Evolutionary conservation across 2,888 invertebrate genomes (phyloP).

Genomic region (Epistrophella euchroma): DNA sequence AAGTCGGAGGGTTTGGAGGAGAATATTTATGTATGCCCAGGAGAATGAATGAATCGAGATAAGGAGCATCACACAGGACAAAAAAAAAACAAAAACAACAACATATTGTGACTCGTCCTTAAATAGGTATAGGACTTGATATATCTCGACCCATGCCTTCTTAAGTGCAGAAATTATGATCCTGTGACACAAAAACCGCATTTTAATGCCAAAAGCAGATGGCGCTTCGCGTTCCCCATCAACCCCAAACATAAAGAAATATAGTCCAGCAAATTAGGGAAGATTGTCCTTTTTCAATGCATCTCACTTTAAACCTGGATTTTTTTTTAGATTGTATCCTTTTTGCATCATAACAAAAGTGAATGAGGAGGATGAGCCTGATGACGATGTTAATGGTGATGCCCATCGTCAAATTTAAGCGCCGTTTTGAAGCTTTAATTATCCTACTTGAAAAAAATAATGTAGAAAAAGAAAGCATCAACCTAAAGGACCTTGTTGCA

Average conservation of each 20-base stretch:
- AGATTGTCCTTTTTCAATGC: conserved; percentile 54
- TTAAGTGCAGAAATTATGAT: conserved; percentile 50
- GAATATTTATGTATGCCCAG: background rate
- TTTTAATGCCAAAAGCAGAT: conserved; percentile 45
- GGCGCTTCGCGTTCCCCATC: background rate
- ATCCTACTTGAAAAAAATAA: conserved; percentile 50
- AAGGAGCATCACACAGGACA: conserved; percentile 20
- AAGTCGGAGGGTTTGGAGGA: background rate
- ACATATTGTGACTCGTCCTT: conserved; percentile 31
- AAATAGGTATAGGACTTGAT: background rate
- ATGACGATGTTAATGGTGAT: conserved; percentile 63
- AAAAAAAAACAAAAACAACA: conserved; percentile 26
- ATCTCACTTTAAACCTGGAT: conserved; percentile 31
- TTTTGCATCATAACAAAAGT: conserved; percentile 30
- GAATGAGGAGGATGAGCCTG: conserved; percentile 38
- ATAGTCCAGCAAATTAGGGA: conserved; percentile 60
- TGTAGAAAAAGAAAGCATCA: conserved; percentile 2
- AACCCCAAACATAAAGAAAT: conserved; percentile 4
- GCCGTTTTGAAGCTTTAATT: conserved; percentile 77
- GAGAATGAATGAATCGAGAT: conserved; percentile 23
- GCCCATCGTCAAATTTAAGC: conserved; percentile 75
- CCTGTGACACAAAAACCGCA: conserved; percentile 58
- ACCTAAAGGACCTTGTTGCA: conserved; percentile 52
- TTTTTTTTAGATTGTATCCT: conserved; percentile 22
- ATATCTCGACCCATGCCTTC: background rate